A percentile compares a stretch with the other conserved stretches of the same genome.
Evolutionary conservation across 2,888 invertebrate species (phyloP).

Genomic region (Drosophila mulleri): DNA sequence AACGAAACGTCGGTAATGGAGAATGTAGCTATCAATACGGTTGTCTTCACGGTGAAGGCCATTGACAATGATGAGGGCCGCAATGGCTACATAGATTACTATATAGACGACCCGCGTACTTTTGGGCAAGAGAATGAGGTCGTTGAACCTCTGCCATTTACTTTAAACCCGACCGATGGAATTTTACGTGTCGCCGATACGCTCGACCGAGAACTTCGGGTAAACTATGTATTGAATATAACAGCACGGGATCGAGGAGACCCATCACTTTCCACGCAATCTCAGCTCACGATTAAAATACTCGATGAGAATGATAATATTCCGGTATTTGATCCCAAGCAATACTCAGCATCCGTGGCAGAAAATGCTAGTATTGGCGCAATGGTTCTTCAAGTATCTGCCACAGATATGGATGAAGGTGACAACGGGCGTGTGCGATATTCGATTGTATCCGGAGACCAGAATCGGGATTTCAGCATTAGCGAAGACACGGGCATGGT

Average conservation of each 20-base stretch:
- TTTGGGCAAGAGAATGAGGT: constrained; percentile 2
- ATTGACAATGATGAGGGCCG: constrained; percentile 95
- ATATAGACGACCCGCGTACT: constrained; percentile 84
- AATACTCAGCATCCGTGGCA: constrained; percentile 95
- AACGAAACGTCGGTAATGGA: constrained; percentile 92
- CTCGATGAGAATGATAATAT: constrained; percentile 96
- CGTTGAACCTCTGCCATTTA: constrained; percentile 87
- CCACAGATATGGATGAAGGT: constrained; percentile 95
- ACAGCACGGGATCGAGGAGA: constrained; percentile 96
- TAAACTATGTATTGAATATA: constrained; percentile 90
- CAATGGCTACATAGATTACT: constrained; percentile 96
- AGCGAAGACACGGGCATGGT: constrained; percentile 96
- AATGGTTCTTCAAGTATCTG: constrained; percentile 95
- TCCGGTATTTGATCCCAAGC: constrained; percentile 94
- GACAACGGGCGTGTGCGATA: constrained; percentile 96
- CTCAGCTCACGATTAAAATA: constrained; percentile 90
- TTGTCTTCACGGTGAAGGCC: constrained; percentile 95
- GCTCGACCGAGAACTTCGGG: constrained; percentile 92
- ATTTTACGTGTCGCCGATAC: constrained; percentile 93
- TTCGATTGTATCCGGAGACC: constrained; percentile 94
- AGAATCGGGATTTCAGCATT: constrained; percentile 95
- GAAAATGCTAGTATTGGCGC: constrained; percentile 98
- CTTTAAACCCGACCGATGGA: constrained; percentile 94
- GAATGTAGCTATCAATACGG: constrained; percentile 93
- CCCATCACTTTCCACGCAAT: constrained; percentile 90